phyloP scores from a whole-genome alignment of 2,888 invertebrate genomes.

The Agonopterix subpropinquella region DNA sequence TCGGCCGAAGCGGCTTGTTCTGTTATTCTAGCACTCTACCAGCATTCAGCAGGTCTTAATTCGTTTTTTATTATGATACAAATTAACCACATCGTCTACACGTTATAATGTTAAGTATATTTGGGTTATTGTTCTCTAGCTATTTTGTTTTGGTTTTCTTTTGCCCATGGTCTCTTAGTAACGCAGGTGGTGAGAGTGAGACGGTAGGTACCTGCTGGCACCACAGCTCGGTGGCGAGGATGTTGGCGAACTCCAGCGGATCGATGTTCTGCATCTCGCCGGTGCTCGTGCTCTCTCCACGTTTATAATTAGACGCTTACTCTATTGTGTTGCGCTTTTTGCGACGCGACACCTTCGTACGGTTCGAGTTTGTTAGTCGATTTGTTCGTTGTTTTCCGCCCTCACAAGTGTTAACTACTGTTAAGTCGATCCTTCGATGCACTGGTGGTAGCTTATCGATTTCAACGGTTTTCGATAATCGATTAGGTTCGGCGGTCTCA shows the following conservation, averaged over 20 bases:
- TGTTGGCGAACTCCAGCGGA: constrained; percentile 89
- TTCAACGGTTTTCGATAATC: constrained; percentile 8
- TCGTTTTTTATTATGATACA: too few relatives aligned
- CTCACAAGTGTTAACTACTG: constrained; percentile 56
- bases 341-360: constrained; percentile 72
- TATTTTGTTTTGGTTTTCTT: too few relatives aligned
- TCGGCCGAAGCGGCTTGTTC: neutral
- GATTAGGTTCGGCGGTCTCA: constrained; percentile 17
- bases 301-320: constrained; percentile 74
- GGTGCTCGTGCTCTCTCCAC: constrained; percentile 46
- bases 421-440: constrained; percentile 44
- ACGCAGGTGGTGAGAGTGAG: neutral
- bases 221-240: constrained; percentile 88
- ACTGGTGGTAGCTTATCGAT: constrained; percentile 15
- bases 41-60: too few relatives aligned
- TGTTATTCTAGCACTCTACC: neutral
- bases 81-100: neutral
- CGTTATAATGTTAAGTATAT: neutral
- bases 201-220: constrained; percentile 84
- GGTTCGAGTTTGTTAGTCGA: constrained; percentile 72
- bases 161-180: too few relatives aligned
- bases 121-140: too few relatives aligned
- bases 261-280: constrained; percentile 78
- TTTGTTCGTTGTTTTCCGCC: constrained; percentile 73
- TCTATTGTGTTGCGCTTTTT: constrained; percentile 75